Conservation (phyloP, 2,797 vertebrate genomes). For the Sorex maritimensis region DNA sequence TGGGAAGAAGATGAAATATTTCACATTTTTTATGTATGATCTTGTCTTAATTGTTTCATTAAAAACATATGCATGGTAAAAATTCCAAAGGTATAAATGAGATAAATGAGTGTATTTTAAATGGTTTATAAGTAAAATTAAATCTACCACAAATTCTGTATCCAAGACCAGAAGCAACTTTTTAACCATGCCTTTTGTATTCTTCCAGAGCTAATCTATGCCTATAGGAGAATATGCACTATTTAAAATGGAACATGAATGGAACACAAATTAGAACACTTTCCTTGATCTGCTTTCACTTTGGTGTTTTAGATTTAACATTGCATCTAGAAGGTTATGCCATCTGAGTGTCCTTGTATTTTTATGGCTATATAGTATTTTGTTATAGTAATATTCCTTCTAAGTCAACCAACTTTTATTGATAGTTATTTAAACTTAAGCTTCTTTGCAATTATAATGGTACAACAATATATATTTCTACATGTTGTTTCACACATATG, state of each 20-base stretch:
- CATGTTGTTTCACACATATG: slow-evolving; percentile 39
- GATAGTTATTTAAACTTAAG: slow-evolving; percentile 36
- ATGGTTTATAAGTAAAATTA: background rate
- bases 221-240: background rate
- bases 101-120: background rate
- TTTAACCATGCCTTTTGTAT: background rate
- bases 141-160: background rate
- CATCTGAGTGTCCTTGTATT: slow-evolving; percentile 10
- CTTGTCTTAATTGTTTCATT: slow-evolving; percentile 24
- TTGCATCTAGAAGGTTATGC: slow-evolving; percentile 1
- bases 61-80: background rate
- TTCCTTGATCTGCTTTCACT: background rate
- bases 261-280: no score
- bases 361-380: slow-evolving; percentile 63
- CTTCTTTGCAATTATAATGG: slow-evolving; percentile 58
- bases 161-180: background rate
- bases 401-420: slow-evolving; percentile 16
- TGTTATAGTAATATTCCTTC: slow-evolving; percentile 20
- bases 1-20: background rate
- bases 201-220: background rate
- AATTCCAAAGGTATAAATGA: background rate
- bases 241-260: no score
- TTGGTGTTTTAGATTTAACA: slow-evolving; percentile 43
- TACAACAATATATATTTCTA: slow-evolving; percentile 28
- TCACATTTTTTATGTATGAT: slow-evolving; percentile 1